Conservation (phyloP, 2,888 invertebrate genomes). For the Cheilosia vulpina region DNA sequence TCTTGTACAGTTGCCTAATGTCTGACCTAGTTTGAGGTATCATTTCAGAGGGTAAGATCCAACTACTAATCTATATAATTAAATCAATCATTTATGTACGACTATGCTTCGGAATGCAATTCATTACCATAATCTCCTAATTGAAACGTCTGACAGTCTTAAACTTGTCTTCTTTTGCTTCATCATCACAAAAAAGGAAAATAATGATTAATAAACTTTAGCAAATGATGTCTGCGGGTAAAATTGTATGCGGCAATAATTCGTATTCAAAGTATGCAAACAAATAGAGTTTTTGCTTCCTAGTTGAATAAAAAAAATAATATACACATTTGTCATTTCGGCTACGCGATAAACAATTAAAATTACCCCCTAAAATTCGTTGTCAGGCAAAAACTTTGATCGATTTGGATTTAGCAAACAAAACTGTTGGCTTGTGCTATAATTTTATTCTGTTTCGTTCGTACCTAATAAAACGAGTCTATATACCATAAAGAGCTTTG, state of each 20-base stretch:
- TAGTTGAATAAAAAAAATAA: constrained; percentile 19
- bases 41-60: background rate
- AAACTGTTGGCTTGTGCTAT: background rate
- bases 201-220: constrained; percentile 15
- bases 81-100: background rate
- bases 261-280: constrained; percentile 3
- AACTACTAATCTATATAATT: background rate
- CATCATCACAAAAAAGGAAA: background rate
- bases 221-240: background rate
- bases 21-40: constrained; percentile 4
- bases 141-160: constrained; percentile 9
- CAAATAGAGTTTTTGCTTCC: constrained; percentile 19
- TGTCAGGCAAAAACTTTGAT: constrained; percentile 12
- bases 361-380: constrained; percentile 6
- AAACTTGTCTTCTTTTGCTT: constrained; percentile 1
- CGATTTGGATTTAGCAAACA: background rate
- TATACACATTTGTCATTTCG: constrained; percentile 24
- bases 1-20: background rate
- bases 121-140: constrained; percentile 11
- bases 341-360: constrained; percentile 15
- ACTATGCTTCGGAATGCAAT: background rate
- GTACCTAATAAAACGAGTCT: constrained; percentile 13
- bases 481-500: background rate
- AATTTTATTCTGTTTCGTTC: constrained; percentile 12
- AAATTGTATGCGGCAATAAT: constrained; percentile 5